phyloP scores from a whole-genome alignment of 2,113 vertebrate species.

The Pomatostomus ruficeps region DNA sequence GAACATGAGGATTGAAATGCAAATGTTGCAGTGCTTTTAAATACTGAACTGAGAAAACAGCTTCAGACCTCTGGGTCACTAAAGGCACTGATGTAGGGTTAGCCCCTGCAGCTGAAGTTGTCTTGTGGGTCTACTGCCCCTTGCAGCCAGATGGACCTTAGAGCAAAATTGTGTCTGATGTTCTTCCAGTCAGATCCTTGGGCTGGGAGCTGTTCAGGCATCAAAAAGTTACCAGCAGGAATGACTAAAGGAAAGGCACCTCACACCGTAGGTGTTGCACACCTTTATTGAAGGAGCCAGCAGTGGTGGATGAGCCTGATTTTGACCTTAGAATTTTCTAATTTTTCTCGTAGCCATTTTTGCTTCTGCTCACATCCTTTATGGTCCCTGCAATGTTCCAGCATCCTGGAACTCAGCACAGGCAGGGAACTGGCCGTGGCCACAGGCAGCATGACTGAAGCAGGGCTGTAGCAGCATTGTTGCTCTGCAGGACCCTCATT shows the following conservation, averaged over 20 bases:
- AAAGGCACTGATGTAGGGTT: neutral
- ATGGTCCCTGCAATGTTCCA: neutral
- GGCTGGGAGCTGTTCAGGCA: neutral
- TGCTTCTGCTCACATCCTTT: neutral
- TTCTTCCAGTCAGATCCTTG: neutral
- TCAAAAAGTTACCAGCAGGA: neutral
- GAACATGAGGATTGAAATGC: neutral
- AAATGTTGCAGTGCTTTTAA: neutral
- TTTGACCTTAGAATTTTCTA: neutral
- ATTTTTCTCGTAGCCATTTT: neutral
- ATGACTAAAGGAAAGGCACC: neutral
- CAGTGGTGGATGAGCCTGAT: neutral
- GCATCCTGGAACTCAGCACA: neutral
- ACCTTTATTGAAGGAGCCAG: neutral
- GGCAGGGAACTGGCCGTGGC: neutral
- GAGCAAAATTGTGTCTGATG: neutral
- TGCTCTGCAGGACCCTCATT: neutral
- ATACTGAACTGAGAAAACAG: neutral
- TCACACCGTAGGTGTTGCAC: neutral
- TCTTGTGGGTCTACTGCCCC: neutral
- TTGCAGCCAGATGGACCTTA: neutral
- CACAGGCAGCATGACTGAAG: neutral
- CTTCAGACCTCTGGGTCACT: neutral
- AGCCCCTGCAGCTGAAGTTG: neutral
- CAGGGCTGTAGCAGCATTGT: accelerated